These are phyloP conservation scores for Drosophila mojavensis DNA, from an alignment of 1,140 invertebrate species.

Conservation along the genomic window DNA sequence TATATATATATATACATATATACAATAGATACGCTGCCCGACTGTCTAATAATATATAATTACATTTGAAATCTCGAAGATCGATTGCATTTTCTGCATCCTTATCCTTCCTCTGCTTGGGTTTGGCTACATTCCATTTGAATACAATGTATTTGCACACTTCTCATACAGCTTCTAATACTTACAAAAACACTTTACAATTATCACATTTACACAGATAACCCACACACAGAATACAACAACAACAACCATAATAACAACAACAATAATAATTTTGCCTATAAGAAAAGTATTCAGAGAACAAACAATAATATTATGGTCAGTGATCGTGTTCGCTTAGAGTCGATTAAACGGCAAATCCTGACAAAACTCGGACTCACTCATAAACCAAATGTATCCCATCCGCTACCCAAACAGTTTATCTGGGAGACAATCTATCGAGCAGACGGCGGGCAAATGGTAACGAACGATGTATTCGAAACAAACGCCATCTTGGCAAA, in stretches of 20 bases:
- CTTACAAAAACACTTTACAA: slow-evolving; percentile 69
- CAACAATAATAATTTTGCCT: slow-evolving; percentile 54
- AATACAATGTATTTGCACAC: not conserved
- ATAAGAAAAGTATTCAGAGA: slow-evolving; percentile 53
- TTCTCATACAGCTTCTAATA: slow-evolving; percentile 19
- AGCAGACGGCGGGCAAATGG: slow-evolving; percentile 84
- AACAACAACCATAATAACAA: slow-evolving; percentile 56
- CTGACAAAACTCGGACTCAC: slow-evolving; percentile 89
- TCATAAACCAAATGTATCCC: slow-evolving; percentile 88
- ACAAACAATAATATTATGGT: slow-evolving; percentile 56
- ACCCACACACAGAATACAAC: slow-evolving; percentile 73
- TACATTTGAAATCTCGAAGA: too few relatives aligned
- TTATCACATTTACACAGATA: slow-evolving; percentile 79
- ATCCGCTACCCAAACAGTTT: slow-evolving; percentile 87
- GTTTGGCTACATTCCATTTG: not conserved
- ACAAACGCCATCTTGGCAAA: slow-evolving; percentile 11
- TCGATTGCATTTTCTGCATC: too few relatives aligned
- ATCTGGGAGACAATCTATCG: slow-evolving; percentile 89
- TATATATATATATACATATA: too few relatives aligned
- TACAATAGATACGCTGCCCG: too few relatives aligned
- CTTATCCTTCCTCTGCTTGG: too few relatives aligned
- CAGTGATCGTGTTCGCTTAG: slow-evolving; percentile 87
- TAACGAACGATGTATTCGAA: slow-evolving; percentile 51
- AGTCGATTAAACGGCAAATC: slow-evolving; percentile 91
- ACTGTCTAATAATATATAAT: too few relatives aligned